Conservation (phyloP, 2,888 invertebrate species). For the Didymodactylos carnosus region DNA sequence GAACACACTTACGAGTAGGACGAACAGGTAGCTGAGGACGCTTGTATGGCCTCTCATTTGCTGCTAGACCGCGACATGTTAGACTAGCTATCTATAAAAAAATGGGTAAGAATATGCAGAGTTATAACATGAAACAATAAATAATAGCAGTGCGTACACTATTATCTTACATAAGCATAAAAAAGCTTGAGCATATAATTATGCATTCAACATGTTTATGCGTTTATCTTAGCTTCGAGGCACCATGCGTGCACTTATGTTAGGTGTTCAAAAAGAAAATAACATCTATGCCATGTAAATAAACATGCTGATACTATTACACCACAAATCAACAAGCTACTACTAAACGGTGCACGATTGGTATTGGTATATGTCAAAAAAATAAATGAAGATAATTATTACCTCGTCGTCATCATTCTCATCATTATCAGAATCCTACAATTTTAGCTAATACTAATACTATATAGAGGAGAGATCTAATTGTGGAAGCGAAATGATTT, state of each 20-base stretch:
- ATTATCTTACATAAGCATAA: neutral
- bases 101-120: neutral
- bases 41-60: neutral
- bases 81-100: neutral
- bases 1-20: neutral
- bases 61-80: neutral
- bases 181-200: neutral
- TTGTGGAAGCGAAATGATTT: too few species aligned
- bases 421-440: too few species aligned
- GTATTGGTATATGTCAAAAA: neutral
- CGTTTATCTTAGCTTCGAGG: too few species aligned
- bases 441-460: too few species aligned
- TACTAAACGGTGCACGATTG: too few species aligned
- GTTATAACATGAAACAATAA: neutral
- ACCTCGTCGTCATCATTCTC: neutral
- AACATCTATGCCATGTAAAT: too few species aligned
- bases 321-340: too few species aligned
- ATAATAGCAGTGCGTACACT: neutral
- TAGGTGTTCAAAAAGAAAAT: too few species aligned
- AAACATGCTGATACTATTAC: too few species aligned
- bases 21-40: neutral
- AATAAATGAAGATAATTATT: neutral
- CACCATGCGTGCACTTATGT: too few species aligned
- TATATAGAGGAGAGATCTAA: too few species aligned
- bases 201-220: neutral